These are phyloP conservation scores for Jaculus jaculus DNA, from an alignment of 2,113 vertebrate genomes.

Conservation along the genomic window DNA sequence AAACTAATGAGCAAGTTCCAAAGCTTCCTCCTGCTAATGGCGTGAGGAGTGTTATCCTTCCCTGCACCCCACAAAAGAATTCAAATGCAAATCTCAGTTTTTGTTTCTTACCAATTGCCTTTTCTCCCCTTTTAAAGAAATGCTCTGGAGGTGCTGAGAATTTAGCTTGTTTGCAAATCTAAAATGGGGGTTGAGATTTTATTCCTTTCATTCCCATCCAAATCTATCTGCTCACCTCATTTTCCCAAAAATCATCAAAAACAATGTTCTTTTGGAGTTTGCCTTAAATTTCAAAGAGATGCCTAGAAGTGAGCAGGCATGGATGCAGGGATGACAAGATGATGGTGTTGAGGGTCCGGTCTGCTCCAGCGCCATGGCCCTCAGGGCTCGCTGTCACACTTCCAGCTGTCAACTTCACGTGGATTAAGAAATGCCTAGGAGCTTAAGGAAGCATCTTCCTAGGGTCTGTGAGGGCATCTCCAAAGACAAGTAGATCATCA, in stretches of 20 bases:
- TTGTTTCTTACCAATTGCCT: slow-evolving; percentile 51
- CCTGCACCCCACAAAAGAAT: background rate
- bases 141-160: background rate
- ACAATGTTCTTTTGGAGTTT: background rate
- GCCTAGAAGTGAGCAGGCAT: background rate
- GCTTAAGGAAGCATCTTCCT: too few relatives aligned
- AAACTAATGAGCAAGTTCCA: background rate
- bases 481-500: too few relatives aligned
- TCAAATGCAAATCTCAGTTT: slow-evolving; percentile 63
- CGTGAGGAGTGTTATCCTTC: accelerated
- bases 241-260: slow-evolving; percentile 3
- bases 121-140: slow-evolving; percentile 14
- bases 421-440: background rate
- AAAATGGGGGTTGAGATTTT: background rate
- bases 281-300: background rate
- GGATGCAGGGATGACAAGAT: background rate
- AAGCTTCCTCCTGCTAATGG: background rate
- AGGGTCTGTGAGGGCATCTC: too few relatives aligned
- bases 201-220: slow-evolving; percentile 6
- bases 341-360: background rate
- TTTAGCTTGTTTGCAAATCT: slow-evolving; percentile 24
- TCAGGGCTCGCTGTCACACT: background rate
- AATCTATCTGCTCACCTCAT: background rate
- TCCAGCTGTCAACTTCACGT: background rate
- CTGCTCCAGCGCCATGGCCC: too few relatives aligned